Evolutionary conservation across 2,113 vertebrate species (phyloP).

Genomic region (Oncorhynchus mykiss): DNA sequence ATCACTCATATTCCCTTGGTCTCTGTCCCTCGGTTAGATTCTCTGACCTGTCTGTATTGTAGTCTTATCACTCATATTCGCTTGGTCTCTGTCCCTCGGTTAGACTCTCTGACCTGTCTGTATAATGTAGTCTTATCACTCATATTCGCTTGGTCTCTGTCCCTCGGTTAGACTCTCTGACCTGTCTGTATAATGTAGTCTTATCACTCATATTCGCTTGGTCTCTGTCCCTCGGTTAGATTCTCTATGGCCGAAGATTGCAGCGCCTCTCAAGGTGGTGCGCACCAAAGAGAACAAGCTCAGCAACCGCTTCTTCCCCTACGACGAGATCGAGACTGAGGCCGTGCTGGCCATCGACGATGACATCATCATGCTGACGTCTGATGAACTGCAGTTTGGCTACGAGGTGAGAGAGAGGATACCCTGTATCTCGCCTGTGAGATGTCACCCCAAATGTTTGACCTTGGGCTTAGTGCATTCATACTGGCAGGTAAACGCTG

Average conservation of each 20-base stretch:
- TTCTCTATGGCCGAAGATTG: conserved; percentile 93
- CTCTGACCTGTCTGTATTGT: not conserved
- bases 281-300: conserved; percentile 95
- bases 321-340: conserved; percentile 95
- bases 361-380: conserved; percentile 98
- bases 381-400: conserved; percentile 96
- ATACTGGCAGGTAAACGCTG: conserved; percentile 27
- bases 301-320: conserved; percentile 98
- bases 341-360: conserved; percentile 96
- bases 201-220: not conserved
- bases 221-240: conserved; percentile 66
- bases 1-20: too few relatives aligned
- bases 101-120: not conserved
- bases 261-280: conserved; percentile 92
- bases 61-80: too few relatives aligned
- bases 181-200: not conserved
- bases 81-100: too few relatives aligned
- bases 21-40: too few relatives aligned
- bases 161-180: too few relatives aligned
- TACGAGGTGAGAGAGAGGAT: conserved; percentile 82
- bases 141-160: too few relatives aligned
- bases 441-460: conserved; percentile 30
- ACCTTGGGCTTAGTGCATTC: conserved; percentile 17
- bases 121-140: not conserved
- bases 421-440: not conserved